Conservation (phyloP, 1,140 invertebrate species). For the Adoxophyes honmai region DNA sequence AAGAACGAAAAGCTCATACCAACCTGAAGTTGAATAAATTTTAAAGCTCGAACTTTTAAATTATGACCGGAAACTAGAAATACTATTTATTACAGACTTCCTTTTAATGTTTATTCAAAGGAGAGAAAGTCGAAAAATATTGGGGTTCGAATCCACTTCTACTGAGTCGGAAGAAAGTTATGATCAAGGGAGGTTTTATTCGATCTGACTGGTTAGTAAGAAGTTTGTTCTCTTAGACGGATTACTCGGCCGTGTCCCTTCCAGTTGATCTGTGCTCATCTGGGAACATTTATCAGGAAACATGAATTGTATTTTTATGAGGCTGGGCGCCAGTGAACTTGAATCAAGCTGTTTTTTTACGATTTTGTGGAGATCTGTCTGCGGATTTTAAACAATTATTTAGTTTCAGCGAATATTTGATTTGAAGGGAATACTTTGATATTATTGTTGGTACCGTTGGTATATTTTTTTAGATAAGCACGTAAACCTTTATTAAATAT, state of each 20-base stretch:
- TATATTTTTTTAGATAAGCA: no score
- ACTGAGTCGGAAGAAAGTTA: slow-evolving; percentile 28
- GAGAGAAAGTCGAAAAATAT: slow-evolving; percentile 27
- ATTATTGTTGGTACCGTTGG: no score
- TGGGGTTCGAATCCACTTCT: slow-evolving; percentile 12
- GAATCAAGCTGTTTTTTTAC: not conserved
- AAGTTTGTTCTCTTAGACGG: slow-evolving; percentile 16
- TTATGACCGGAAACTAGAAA: slow-evolving; percentile 32
- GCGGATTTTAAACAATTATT: no score
- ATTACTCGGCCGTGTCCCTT: slow-evolving; percentile 13
- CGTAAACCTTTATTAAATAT: no score
- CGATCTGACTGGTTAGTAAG: slow-evolving; percentile 30
- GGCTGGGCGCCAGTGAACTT: not conserved
- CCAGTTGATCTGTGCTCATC: not conserved
- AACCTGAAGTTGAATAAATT: not conserved
- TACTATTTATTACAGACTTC: slow-evolving; percentile 35
- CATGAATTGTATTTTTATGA: slow-evolving; percentile 9
- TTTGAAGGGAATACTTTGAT: no score
- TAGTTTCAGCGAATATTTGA: no score
- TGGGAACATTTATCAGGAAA: slow-evolving; percentile 7
- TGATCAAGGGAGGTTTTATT: slow-evolving; percentile 36
- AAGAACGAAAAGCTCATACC: not conserved
- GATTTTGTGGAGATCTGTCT: no score
- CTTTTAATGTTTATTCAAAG: slow-evolving; percentile 36
- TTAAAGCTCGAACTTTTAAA: slow-evolving; percentile 25